Conservation (phyloP, 2,888 invertebrate species). For the Volucella inflata region DNA sequence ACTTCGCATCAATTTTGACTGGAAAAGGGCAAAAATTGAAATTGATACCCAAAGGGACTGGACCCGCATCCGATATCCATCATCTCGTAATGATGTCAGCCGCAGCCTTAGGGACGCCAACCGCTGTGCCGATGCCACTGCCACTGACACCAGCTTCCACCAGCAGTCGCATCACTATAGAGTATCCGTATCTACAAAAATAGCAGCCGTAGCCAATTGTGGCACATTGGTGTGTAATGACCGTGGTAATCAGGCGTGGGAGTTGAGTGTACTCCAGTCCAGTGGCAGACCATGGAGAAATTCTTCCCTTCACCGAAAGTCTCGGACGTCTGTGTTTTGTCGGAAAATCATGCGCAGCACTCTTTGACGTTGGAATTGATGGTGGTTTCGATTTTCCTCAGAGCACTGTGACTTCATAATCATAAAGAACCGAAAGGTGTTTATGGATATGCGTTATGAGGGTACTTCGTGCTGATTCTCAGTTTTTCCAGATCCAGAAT, state of each 20-base stretch:
- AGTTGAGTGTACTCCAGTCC: slow-evolving; percentile 41
- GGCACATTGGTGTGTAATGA: slow-evolving; percentile 53
- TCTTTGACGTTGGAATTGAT: too few relatives aligned
- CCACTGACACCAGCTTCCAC: slow-evolving; percentile 5
- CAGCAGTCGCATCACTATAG: neutral
- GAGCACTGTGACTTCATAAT: too few relatives aligned
- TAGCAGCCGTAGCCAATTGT: slow-evolving; percentile 49
- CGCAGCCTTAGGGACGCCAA: slow-evolving; percentile 53
- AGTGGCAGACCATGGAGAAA: slow-evolving; percentile 34
- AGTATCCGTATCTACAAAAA: too few relatives aligned
- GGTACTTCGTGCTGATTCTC: too few relatives aligned
- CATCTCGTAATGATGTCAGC: slow-evolving; percentile 65
- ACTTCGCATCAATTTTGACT: slow-evolving; percentile 17
- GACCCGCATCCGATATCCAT: slow-evolving; percentile 70
- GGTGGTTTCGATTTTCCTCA: too few relatives aligned
- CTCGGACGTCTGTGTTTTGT: too few relatives aligned
- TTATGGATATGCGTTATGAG: too few relatives aligned
- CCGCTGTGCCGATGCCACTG: slow-evolving; percentile 5
- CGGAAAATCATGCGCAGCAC: too few relatives aligned
- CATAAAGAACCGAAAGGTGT: too few relatives aligned
- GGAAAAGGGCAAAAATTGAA: slow-evolving; percentile 38
- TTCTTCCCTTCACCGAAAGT: too few relatives aligned
- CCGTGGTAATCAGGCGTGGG: slow-evolving; percentile 67
- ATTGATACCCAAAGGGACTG: slow-evolving; percentile 57
- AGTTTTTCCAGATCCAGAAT: too few relatives aligned